A percentile compares a stretch with the other conserved stretches of the same genome.
These are phyloP conservation scores for Hyperoodon ampullatus DNA, from an alignment of 2,113 vertebrate species.

Conservation along the genomic window DNA sequence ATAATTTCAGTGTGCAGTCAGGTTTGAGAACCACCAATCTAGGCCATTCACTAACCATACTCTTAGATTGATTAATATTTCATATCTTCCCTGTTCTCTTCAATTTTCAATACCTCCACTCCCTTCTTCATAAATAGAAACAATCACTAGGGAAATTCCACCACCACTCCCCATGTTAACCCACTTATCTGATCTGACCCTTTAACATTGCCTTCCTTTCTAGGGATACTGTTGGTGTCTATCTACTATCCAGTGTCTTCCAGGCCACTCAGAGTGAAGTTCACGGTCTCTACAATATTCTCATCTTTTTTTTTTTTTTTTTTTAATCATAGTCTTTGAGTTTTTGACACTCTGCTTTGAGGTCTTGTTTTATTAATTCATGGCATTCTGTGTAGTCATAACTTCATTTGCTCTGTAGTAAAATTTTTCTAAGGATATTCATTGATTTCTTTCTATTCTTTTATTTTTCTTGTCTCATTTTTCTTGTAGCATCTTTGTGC, in stretches of 20 bases:
- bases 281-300: background rate
- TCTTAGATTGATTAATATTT: background rate
- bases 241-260: background rate
- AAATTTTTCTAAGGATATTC: background rate
- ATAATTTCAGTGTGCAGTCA: background rate
- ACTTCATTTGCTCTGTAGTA: background rate
- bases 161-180: background rate
- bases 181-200: background rate
- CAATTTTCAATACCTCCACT: background rate
- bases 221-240: background rate
- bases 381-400: background rate
- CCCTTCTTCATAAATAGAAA: background rate
- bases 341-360: background rate
- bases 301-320: background rate
- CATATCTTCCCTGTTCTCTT: background rate
- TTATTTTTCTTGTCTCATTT: background rate
- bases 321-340: background rate
- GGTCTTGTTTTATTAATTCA: background rate
- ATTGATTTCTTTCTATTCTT: background rate
- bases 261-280: background rate
- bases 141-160: background rate
- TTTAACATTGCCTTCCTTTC: background rate
- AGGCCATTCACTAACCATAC: background rate
- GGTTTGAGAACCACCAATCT: background rate
- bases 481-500: background rate